Evolutionary conservation across 2,888 invertebrate genomes (phyloP).

Genomic region (Meteorus colon): DNA sequence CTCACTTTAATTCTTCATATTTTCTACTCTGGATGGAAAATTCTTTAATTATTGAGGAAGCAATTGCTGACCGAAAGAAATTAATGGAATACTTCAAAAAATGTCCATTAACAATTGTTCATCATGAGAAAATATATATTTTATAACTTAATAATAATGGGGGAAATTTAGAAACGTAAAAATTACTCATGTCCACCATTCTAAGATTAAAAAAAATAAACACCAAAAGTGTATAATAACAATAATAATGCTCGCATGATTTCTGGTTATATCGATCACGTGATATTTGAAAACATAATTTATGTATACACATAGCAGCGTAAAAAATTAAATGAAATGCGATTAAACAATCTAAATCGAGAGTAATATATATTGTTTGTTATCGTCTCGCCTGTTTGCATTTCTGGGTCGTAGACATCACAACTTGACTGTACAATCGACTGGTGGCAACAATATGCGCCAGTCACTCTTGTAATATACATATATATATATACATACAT

Average conservation of each 20-base stretch:
- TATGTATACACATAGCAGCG: neutral
- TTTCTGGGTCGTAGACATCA: constrained; percentile 58
- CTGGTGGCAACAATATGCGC: neutral
- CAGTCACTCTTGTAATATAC: constrained; percentile 19
- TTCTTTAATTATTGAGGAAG: neutral
- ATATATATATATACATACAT: neutral
- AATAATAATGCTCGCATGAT: neutral
- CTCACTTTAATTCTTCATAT: neutral
- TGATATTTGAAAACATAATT: neutral
- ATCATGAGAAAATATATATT: too few relatives aligned
- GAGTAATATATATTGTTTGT: constrained; percentile 21
- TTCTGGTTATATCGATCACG: neutral
- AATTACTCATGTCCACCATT: too few relatives aligned
- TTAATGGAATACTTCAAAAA: too few relatives aligned
- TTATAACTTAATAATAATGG: too few relatives aligned
- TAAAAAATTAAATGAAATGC: constrained; percentile 1
- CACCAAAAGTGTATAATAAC: neutral
- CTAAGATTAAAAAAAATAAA: neutral
- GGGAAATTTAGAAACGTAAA: too few relatives aligned
- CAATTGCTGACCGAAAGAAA: too few relatives aligned
- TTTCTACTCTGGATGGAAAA: neutral
- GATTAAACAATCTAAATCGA: constrained; percentile 12
- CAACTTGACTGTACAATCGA: constrained; percentile 33
- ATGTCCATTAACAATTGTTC: too few relatives aligned
- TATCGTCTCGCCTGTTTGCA: constrained; percentile 53